Conservation (phyloP, 1,140 invertebrate genomes). For the Sitophilus oryzae region DNA sequence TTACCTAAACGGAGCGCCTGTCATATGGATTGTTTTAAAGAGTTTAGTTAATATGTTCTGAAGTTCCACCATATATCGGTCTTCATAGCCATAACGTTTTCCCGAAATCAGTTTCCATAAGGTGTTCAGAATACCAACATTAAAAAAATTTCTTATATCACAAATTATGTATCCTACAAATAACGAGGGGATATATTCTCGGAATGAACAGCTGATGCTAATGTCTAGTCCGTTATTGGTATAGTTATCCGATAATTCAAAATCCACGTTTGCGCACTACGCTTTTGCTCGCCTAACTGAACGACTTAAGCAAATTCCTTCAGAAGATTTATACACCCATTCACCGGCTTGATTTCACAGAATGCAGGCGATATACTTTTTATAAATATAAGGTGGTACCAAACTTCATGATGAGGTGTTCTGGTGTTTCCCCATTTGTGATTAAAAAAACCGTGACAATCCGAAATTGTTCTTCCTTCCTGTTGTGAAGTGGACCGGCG, state of each 20-base stretch:
- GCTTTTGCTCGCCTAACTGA: too few relatives aligned
- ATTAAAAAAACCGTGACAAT: too few relatives aligned
- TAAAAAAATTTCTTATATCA: constrained; percentile 65
- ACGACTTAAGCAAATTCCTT: too few relatives aligned
- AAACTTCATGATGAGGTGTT: too few relatives aligned
- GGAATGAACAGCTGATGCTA: not conserved
- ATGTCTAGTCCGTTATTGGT: not conserved
- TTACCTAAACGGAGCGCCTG: constrained; percentile 51
- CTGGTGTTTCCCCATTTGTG: too few relatives aligned
- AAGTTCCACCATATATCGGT: constrained; percentile 60
- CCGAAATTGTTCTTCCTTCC: too few relatives aligned
- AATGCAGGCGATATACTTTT: too few relatives aligned
- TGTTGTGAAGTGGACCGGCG: too few relatives aligned
- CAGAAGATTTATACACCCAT: too few relatives aligned
- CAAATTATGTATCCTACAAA: constrained; percentile 13
- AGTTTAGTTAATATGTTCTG: constrained; percentile 64
- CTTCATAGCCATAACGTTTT: constrained; percentile 58
- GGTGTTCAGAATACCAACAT: constrained; percentile 73
- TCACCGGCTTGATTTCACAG: too few relatives aligned
- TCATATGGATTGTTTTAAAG: constrained; percentile 69
- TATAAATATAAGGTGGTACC: too few relatives aligned
- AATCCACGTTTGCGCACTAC: too few relatives aligned
- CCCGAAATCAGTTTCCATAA: constrained; percentile 85
- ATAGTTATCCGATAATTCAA: not conserved
- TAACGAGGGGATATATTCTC: not conserved